Percentiles rank a stretch among this genome's conserved stretches.
Conservation (phyloP, 2,797 vertebrate species). For the Epinephelus malabaricus region DNA sequence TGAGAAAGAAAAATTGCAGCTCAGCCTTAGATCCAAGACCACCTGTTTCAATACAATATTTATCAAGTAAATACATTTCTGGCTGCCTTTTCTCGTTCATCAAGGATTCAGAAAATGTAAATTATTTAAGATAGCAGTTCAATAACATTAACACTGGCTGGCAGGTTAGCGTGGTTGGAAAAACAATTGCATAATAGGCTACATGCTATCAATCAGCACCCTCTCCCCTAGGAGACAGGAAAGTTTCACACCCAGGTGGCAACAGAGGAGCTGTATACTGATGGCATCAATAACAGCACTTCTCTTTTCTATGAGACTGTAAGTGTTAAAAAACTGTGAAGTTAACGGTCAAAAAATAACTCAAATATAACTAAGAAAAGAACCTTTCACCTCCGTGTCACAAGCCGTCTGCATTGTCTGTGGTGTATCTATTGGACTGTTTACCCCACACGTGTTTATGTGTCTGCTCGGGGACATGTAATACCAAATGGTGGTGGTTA, state of each 20-base stretch:
- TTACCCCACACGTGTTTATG: slow-evolving; percentile 40
- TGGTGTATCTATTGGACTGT: neutral
- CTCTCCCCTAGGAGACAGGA: slow-evolving; percentile 54
- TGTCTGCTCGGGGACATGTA: slow-evolving; percentile 35
- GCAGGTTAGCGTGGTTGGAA: neutral
- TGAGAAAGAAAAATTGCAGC: neutral
- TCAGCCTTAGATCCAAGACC: no score
- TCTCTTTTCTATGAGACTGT: slow-evolving; percentile 5
- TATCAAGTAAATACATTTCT: neutral
- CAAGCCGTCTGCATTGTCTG: neutral
- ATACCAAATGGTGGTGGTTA: slow-evolving; percentile 67
- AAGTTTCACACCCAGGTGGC: slow-evolving; percentile 49
- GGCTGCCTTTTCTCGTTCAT: neutral
- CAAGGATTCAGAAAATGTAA: neutral
- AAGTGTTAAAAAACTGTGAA: neutral
- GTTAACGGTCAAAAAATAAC: neutral
- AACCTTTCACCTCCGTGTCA: neutral
- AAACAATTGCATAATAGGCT: slow-evolving; percentile 16
- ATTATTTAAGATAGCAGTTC: neutral
- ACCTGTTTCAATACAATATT: no score
- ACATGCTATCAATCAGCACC: slow-evolving; percentile 6
- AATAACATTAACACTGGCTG: no score
- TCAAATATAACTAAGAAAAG: neutral
- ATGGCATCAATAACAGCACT: slow-evolving; percentile 16
- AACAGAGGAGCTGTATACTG: slow-evolving; percentile 18